A percentile compares a stretch with the other conserved stretches of the same genome.
Evolutionary conservation across 2,888 invertebrate species (phyloP).

Genomic region (Eupithecia centaureata): DNA sequence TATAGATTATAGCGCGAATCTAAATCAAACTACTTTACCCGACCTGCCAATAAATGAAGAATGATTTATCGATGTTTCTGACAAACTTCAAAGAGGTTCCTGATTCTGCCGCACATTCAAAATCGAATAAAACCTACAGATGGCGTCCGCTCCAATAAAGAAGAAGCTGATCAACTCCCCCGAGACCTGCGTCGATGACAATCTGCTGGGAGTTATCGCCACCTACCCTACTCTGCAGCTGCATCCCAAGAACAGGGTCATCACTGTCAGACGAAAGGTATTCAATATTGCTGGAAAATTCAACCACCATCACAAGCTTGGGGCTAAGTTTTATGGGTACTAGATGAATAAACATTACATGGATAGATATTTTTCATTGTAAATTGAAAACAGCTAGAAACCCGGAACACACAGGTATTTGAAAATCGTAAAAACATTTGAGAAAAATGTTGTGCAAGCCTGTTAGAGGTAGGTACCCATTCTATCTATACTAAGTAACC

Average conservation of each 20-base stretch:
- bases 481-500: too few species aligned
- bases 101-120: not conserved
- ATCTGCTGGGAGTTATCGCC: constrained; percentile 82
- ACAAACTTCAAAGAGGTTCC: not conserved
- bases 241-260: constrained; percentile 80
- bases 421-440: too few species aligned
- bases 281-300: not conserved
- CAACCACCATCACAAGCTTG: not conserved
- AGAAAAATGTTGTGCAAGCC: too few species aligned
- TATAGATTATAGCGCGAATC: not conserved
- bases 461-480: too few species aligned
- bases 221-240: constrained; percentile 77
- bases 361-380: too few species aligned
- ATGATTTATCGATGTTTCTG: not conserved
- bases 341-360: too few species aligned
- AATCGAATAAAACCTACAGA: constrained; percentile 17
- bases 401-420: too few species aligned
- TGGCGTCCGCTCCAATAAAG: constrained; percentile 60
- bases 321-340: too few species aligned
- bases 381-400: too few species aligned
- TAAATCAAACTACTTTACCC: not conserved
- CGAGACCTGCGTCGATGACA: constrained; percentile 81
- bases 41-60: not conserved
- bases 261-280: constrained; percentile 76
- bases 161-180: constrained; percentile 80